phyloP scores from a whole-genome alignment of 1,140 invertebrate genomes.

The Cotesia chilonis region DNA sequence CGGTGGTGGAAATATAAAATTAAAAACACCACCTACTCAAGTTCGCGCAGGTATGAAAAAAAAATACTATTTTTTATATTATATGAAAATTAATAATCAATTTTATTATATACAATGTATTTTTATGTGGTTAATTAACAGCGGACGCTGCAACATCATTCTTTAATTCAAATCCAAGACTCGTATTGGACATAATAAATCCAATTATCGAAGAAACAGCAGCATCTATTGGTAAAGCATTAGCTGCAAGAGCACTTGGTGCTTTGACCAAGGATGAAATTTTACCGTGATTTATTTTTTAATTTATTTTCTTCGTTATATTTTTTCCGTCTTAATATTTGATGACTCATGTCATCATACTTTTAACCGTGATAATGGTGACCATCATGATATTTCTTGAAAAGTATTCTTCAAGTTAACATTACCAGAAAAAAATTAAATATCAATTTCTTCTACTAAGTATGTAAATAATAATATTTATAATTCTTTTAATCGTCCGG shows the following conservation, averaged over 20 bases:
- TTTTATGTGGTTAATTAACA: slow-evolving; percentile 54
- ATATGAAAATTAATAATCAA: neutral
- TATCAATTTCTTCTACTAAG: neutral
- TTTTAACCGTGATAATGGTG: neutral
- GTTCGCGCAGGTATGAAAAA: slow-evolving; percentile 58
- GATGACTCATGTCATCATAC: neutral
- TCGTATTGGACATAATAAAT: slow-evolving; percentile 75
- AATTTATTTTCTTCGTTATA: neutral
- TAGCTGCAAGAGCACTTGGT: slow-evolving; percentile 69
- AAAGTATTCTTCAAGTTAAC: neutral
- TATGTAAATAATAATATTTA: slow-evolving; percentile 11
- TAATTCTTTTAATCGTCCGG: slow-evolving; percentile 58
- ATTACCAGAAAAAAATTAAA: neutral
- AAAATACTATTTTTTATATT: neutral
- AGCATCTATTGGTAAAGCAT: slow-evolving; percentile 68
- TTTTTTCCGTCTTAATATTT: slow-evolving; percentile 11
- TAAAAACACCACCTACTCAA: slow-evolving; percentile 61
- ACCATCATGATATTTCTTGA: neutral
- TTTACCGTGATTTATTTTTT: slow-evolving; percentile 51
- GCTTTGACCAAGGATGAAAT: slow-evolving; percentile 69
- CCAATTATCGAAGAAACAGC: slow-evolving; percentile 77
- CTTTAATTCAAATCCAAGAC: slow-evolving; percentile 74
- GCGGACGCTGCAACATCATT: slow-evolving; percentile 71
- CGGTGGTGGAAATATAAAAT: slow-evolving; percentile 69
- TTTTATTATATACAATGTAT: slow-evolving; percentile 6